These are phyloP conservation scores for Aplochiton taeniatus DNA, from an alignment of 2,797 vertebrate genomes.

Conservation along the genomic window DNA sequence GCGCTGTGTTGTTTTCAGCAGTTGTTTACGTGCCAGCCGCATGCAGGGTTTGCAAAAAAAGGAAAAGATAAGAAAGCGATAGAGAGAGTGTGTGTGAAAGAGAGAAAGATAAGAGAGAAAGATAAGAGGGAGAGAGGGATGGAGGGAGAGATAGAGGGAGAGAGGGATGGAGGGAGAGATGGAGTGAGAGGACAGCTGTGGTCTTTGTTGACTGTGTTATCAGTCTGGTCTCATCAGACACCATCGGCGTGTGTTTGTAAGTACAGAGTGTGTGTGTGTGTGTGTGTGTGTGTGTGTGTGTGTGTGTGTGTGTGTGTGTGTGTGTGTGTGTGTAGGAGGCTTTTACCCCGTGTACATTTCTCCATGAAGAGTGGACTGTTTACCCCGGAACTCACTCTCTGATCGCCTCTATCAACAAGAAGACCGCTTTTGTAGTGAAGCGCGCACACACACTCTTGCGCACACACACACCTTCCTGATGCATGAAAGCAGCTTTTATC, in stretches of 20 bases:
- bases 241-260: not conserved
- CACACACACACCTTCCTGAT: conserved; percentile 3
- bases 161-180: not conserved
- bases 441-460: conserved; percentile 1
- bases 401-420: conserved; percentile 13
- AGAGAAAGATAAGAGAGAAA: too few species aligned
- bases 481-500: conserved; percentile 6
- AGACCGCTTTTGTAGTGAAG: not conserved
- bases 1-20: conserved; percentile 1
- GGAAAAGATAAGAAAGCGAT: not conserved
- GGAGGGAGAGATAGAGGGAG: not conserved
- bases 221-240: conserved; percentile 24
- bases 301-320: not conserved
- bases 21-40: conserved; percentile 25
- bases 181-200: not conserved
- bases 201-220: conserved; percentile 45
- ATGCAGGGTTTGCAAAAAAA: conserved; percentile 36
- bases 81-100: conserved; percentile 10
- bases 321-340: not conserved
- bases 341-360: conserved; percentile 13
- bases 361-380: conserved; percentile 7
- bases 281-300: conserved; percentile 9
- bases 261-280: not conserved
- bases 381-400: conserved; percentile 9
- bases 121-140: too few species aligned